Evolutionary conservation across 2,888 invertebrate genomes (phyloP), one percentile per base, ranked within the genome.

Genomic region (Axea sp.): DNA sequence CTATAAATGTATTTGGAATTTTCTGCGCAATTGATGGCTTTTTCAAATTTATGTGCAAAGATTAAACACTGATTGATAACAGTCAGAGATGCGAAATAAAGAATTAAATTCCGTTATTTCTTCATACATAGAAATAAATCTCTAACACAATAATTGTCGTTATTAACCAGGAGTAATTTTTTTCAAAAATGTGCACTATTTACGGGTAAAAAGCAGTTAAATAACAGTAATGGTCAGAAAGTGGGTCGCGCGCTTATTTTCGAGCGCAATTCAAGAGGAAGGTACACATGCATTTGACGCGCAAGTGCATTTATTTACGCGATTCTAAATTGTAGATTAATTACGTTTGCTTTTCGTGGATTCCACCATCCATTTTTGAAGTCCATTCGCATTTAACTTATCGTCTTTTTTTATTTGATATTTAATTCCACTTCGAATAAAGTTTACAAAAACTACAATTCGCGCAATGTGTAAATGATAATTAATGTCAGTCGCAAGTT

Each of bases 181-280:
- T n/a, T n/a, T n/a, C n/a, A n/a, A n/a, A n/a, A n/a, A n/a, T n/a
- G n/a, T n/a, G n/a, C n/a, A n/a, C n/a, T n/a, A n/a, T n/a, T n/a
- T n/a, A n/a, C n/a, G n/a, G n/a, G n/a, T n/a, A n/a, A n/a, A n/a
- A n/a, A n/a, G n/a, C n/a, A n/a, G n/a, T n/a, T n/a, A n/a, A n/a
- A n/a, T n/a, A n/a, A n/a, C n/a, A n/a, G n/a, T n/a, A n/a, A n/a
- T n/a, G n/a, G n/a, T n/a, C n/a, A n/a, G 24, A 67, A 57, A 41
- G 37, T 45, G 28, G 39, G 49, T 39, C 19, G 14, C 24, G 26
- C 22, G 28, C 26, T 45, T 19, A 24, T 45, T 45, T 45, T 45
- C 35, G 12, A 41, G n/a, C 11, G 35, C 17, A 8, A 33, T 6
- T 11, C 5, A 3, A 26, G 17, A 35, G 9, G 39, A 60, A 14